Evolutionary conservation across 2,797 vertebrate genomes (phyloP), one percentile per base, ranked within the genome.

Genomic region (Falco biarmicus): DNA sequence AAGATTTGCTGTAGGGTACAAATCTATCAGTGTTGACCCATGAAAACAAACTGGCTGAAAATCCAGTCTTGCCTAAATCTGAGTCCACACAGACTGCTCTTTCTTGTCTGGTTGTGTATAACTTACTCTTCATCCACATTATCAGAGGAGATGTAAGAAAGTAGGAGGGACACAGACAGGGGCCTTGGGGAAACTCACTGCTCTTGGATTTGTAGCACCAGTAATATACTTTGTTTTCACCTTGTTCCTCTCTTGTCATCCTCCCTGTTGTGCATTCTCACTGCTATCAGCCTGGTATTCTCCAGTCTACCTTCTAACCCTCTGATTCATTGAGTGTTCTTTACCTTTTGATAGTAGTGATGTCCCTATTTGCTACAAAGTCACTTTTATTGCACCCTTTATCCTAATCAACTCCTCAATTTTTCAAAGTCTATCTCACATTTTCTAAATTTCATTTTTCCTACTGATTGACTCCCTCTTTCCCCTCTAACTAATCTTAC

Each of bases 391-490:
- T 11, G 15, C 69, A 75, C 37, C 57, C 82, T 95, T 91, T 89
- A 80, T 93, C 70, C 92, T 95, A 94, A 92, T 95, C 88, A 95
- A 71, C 61, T 80, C 56, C 32, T 95, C 92, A 51, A 59, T 93
- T 86, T 94, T 79, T 95, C 93, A 76, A 37, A 78, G 51, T 45
- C 48, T 61, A 82, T 57, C 83, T 84, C 88, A 83, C 12, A 24
- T 92, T 90, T 81, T 85, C 87, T 85, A 88, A 69, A 93, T 90
- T 95, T 81, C 57, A 48, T 93, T 87, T 96, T 93, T 74, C 81
- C 76, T 95, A 79, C 68, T 87, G 82, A 96, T 87, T 97, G 91
- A 96, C 95, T 97, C 61, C 45, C 53, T 97, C 92, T 89, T 97
- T 93, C 65, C 71, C 48, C 56, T 89, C 70, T 57, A 64, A 37